These are phyloP conservation scores for Dreissena rostriformis DNA, from an alignment of 1,140 invertebrate species.

Conservation along the genomic window DNA sequence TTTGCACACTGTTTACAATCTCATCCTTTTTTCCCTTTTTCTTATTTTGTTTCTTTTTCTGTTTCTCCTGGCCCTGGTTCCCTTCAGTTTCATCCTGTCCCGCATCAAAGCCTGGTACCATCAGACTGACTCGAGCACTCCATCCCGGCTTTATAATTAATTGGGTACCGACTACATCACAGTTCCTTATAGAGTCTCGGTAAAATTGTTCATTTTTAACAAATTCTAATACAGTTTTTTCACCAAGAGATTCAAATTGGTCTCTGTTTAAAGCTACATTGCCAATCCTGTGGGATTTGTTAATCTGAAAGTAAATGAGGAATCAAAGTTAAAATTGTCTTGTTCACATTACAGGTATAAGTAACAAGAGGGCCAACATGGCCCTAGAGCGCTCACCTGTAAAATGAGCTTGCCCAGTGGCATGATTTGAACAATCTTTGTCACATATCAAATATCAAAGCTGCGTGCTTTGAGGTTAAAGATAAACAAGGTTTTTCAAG, in stretches of 20 bases:
- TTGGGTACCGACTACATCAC: neutral
- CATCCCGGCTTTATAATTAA: neutral
- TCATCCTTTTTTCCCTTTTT: constrained; percentile 10
- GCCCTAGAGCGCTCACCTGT: neutral
- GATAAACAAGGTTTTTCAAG: too few species aligned
- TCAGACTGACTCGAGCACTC: constrained; percentile 1
- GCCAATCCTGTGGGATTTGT: constrained; percentile 17
- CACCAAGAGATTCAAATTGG: neutral
- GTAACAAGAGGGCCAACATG: neutral
- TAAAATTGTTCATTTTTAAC: neutral
- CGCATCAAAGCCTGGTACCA: neutral
- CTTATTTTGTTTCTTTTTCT: constrained; percentile 12
- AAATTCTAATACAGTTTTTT: neutral
- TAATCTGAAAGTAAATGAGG: neutral
- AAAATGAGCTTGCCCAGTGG: too few species aligned
- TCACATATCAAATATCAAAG: too few species aligned
- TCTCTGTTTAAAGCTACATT: neutral
- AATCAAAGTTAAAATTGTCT: neutral
- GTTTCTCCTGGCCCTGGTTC: constrained; percentile 10
- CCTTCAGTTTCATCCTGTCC: neutral
- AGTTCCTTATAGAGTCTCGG: neutral
- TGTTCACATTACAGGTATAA: neutral
- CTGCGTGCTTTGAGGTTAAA: too few species aligned
- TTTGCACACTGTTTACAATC: too few species aligned
- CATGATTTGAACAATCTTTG: neutral